A percentile compares a stretch with the other conserved stretches of the same genome.
These are phyloP conservation scores for Agapornis roseicollis DNA, from an alignment of 2,113 vertebrate genomes.

Conservation along the genomic window DNA sequence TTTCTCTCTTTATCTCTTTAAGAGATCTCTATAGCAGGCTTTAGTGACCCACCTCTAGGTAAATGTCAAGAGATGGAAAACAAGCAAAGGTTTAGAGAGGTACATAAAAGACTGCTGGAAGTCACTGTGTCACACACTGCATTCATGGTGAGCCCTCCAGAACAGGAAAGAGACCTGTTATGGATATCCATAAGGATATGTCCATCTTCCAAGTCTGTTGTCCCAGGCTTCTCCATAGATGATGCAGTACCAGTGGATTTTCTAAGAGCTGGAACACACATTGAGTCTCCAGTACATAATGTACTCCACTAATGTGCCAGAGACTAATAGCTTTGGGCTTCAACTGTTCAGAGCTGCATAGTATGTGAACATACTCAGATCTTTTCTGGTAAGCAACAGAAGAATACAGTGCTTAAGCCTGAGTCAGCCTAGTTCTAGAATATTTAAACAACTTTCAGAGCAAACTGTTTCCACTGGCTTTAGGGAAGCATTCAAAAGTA, in stretches of 20 bases:
- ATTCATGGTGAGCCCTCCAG: not conserved
- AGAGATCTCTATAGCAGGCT: not conserved
- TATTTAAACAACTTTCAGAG: not conserved
- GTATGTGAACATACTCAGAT: not conserved
- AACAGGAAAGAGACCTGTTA: not conserved
- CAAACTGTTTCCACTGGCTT: constrained; percentile 16
- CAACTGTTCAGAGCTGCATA: not conserved
- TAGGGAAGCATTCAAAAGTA: not conserved
- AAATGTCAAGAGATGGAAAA: not conserved
- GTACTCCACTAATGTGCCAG: not conserved
- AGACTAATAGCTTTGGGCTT: not conserved
- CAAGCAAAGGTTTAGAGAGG: not conserved
- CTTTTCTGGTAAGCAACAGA: not conserved
- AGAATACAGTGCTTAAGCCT: not conserved
- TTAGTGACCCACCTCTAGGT: not conserved
- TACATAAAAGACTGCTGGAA: not conserved
- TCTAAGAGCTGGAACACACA: not conserved
- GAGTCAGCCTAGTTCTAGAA: not conserved
- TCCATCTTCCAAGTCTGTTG: not conserved
- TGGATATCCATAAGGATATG: not conserved
- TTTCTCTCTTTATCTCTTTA: not conserved
- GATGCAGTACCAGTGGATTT: not conserved
- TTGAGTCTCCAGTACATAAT: rapidly evolving
- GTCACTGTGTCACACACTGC: rapidly evolving
- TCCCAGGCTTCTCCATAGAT: not conserved